Base-by-base conservation (phyloP, 2,888 invertebrate genomes). In the Heteromurus nitidus region DNA sequence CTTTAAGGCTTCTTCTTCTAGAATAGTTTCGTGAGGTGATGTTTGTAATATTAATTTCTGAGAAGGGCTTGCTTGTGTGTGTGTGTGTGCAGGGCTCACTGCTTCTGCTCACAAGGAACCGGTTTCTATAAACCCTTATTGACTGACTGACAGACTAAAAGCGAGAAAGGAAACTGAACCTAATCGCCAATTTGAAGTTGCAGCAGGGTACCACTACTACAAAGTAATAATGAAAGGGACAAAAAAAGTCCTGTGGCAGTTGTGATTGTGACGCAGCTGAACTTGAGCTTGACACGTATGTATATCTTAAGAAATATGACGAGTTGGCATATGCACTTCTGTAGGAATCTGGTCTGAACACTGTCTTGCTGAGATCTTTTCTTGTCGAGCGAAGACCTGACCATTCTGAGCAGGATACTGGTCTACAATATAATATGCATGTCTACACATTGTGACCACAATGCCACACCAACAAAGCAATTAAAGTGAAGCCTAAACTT, bases 41-140 rank as follows among this genome's bases (percentile, higher is more conserved):
- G 30, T 28, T 60, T 62, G 62, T 36, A 5, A 36, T 36, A 16
- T 62, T 62, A 62, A 62, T 62, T 62, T 62, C n/a, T 30, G 30
- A 62, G 30, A 36, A 31, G 62, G 18, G 30, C 31, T 28, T 20
- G 7, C 16, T 1, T 58, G 11, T 36, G 36, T 36, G 36, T 36
- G n/a, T 47, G 47, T 47, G 47, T 47, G 47, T 47, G n/a, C 28
- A 60, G n/a, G 26, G 60, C 3, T 2, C 30, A 13, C 60, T 26
- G 60, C 28, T 13, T 50, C 50, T 60, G n/a, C 28, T 28, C 16
- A 28, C 2, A 22, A 42, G 22, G 24, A 67, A 75, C 53, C 75
- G 42, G 75, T 65, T 75, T 75, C n/a, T 13, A n/a, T n/a, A n/a
- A n/a, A n/a, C n/a, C n/a, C 28, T n/a, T 75, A 36, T 53, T 64